Percentiles rank a stretch among this genome's conserved stretches.
phyloP scores from a whole-genome alignment of 2,888 invertebrate species.

The Neoscelio sp. region DNA sequence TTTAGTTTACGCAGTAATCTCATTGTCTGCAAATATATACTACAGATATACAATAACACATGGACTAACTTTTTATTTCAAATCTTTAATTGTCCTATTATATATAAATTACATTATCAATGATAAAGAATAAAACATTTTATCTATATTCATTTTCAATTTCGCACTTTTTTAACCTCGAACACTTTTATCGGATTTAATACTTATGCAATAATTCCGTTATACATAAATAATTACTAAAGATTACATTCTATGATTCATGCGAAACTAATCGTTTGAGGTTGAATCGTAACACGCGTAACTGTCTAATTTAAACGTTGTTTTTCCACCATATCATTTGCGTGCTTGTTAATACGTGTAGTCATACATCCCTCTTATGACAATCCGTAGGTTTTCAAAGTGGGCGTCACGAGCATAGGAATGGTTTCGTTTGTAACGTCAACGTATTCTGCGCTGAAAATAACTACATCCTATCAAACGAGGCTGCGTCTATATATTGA shows the following conservation, averaged over 20 bases:
- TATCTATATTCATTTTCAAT: too few relatives aligned
- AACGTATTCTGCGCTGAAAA: conserved; percentile 39
- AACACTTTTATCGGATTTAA: too few relatives aligned
- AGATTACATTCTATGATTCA: conserved; percentile 12
- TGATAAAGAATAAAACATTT: too few relatives aligned
- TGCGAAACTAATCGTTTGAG: conserved; percentile 2
- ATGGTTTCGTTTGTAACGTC: conserved; percentile 47
- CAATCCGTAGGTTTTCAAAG: conserved; percentile 44
- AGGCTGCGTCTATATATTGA: conserved; percentile 49
- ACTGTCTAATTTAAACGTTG: conserved; percentile 36
- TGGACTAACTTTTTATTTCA: too few relatives aligned
- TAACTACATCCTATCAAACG: conserved; percentile 36
- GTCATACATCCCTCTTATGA: conserved; percentile 29
- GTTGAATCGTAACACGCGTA: conserved; percentile 29
- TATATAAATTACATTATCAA: too few relatives aligned
- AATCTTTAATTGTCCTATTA: too few relatives aligned
- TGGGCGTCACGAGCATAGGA: conserved; percentile 41
- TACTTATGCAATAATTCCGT: too few relatives aligned
- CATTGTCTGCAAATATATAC: too few relatives aligned
- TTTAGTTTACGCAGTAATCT: too few relatives aligned
- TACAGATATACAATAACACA: too few relatives aligned
- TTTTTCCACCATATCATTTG: conserved; percentile 32
- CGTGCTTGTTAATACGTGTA: conserved; percentile 8
- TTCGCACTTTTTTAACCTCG: too few relatives aligned
- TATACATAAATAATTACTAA: too few relatives aligned